Conservation (phyloP, 1,140 invertebrate species). For the Megathymus violae region DNA sequence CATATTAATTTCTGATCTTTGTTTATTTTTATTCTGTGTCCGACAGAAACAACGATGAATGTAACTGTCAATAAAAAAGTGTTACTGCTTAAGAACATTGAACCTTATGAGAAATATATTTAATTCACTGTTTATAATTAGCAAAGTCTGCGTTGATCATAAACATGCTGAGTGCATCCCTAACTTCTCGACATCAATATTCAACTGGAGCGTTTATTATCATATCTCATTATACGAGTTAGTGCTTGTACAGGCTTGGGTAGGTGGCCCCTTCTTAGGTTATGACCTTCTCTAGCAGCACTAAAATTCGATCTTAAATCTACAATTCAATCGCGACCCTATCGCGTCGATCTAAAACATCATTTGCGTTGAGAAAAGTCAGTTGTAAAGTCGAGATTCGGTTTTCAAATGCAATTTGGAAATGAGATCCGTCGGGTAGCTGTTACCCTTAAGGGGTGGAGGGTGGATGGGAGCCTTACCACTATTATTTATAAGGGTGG, state of each 20-base stretch:
- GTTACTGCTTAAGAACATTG: not conserved
- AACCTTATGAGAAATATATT: constrained; percentile 22
- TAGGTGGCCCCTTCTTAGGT: constrained; percentile 77
- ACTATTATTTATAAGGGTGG: constrained; percentile 83
- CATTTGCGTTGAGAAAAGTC: constrained; percentile 45
- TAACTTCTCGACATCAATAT: constrained; percentile 80
- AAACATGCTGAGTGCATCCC: constrained; percentile 73
- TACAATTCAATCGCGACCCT: constrained; percentile 49
- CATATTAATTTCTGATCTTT: too few relatives aligned
- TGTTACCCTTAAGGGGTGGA: constrained; percentile 74
- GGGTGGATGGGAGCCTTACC: constrained; percentile 70
- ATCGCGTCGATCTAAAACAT: constrained; percentile 41
- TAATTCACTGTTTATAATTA: constrained; percentile 58
- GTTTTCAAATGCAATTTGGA: constrained; percentile 82
- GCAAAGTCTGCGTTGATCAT: constrained; percentile 45
- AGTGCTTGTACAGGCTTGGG: constrained; percentile 75
- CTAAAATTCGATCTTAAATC: constrained; percentile 65
- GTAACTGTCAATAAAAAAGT: too few relatives aligned
- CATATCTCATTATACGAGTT: constrained; percentile 84
- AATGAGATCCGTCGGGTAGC: constrained; percentile 79
- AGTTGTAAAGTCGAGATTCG: constrained; percentile 78
- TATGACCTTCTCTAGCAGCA: constrained; percentile 72
- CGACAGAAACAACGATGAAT: too few relatives aligned
- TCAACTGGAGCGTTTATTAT: constrained; percentile 81
- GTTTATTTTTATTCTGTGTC: too few relatives aligned